These are phyloP conservation scores for Oeneis ivallda DNA, from an alignment of 2,888 invertebrate genomes.

Conservation along the genomic window DNA sequence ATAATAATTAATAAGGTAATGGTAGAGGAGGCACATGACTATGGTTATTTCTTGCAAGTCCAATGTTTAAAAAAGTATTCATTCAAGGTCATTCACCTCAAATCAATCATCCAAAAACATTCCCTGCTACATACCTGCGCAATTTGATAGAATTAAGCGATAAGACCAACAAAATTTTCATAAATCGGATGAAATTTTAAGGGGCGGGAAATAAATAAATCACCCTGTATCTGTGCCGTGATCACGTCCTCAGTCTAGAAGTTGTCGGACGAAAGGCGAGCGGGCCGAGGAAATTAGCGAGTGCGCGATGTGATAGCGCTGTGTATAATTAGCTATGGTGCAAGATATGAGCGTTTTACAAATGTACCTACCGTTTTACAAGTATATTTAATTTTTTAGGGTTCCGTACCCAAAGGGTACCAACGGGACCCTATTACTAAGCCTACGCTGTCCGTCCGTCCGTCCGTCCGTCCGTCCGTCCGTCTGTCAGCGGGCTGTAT, in stretches of 20 bases:
- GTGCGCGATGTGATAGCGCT: slow-evolving; percentile 73
- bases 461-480: too few relatives aligned
- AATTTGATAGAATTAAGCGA: slow-evolving; percentile 28
- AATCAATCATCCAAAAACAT: neutral
- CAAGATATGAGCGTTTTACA: slow-evolving; percentile 44
- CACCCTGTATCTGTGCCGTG: slow-evolving; percentile 59
- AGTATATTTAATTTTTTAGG: too few relatives aligned
- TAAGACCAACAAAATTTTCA: slow-evolving; percentile 31
- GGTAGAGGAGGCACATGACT: too few relatives aligned
- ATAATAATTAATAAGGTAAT: too few relatives aligned
- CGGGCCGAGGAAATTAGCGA: slow-evolving; percentile 75
- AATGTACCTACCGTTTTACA: neutral
- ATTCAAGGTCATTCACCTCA: neutral
- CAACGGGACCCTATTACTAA: too few relatives aligned
- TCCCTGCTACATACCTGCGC: neutral
- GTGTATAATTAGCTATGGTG: slow-evolving; percentile 59
- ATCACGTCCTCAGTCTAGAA: slow-evolving; percentile 69
- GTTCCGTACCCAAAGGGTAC: too few relatives aligned
- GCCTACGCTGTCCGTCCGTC: too few relatives aligned
- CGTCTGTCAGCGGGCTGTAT: too few relatives aligned
- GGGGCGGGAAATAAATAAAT: slow-evolving; percentile 63
- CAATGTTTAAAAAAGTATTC: too few relatives aligned
- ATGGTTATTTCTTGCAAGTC: too few relatives aligned
- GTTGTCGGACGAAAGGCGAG: slow-evolving; percentile 67
- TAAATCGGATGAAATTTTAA: slow-evolving; percentile 35